phyloP scores from a whole-genome alignment of 2,888 invertebrate species.

The Odontomyia ornata region DNA sequence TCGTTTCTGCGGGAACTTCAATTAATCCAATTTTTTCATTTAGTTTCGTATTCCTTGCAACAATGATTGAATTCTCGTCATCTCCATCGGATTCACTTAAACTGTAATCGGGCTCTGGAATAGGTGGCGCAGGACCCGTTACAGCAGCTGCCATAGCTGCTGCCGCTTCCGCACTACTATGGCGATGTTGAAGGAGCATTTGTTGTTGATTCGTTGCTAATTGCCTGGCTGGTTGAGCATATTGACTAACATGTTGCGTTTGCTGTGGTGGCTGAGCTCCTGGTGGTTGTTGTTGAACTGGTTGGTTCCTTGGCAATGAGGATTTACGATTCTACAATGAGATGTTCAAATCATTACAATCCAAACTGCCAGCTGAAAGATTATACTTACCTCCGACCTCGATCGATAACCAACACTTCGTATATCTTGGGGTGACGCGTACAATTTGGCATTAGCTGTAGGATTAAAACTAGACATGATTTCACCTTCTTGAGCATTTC shows the following conservation, averaged over 20 bases:
- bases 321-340: conserved; percentile 49
- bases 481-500: conserved; percentile 57
- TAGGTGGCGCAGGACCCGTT: conserved; percentile 71
- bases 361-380: conserved; percentile 9
- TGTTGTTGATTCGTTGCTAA: conserved; percentile 54
- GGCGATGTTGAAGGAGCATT: conserved; percentile 51
- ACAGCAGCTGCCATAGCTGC: conserved; percentile 15
- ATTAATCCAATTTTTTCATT: conserved; percentile 67
- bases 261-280: conserved; percentile 37
- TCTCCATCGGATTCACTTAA: conserved; percentile 86
- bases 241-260: conserved; percentile 60
- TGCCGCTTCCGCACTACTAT: conserved; percentile 54
- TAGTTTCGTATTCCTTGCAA: conserved; percentile 64
- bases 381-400: conserved; percentile 59
- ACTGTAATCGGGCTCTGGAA: conserved; percentile 92
- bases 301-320: conserved; percentile 47
- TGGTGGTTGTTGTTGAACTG: conserved; percentile 30
- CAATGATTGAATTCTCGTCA: conserved; percentile 66
- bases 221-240: conserved; percentile 63
- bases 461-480: conserved; percentile 91
- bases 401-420: conserved; percentile 75
- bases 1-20: conserved; percentile 70
- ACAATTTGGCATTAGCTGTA: conserved; percentile 82
- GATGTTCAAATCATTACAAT: background rate
- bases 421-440: conserved; percentile 88